These are phyloP conservation scores for Cyclophora punctaria DNA, from an alignment of 2,888 invertebrate genomes.

Conservation along the genomic window DNA sequence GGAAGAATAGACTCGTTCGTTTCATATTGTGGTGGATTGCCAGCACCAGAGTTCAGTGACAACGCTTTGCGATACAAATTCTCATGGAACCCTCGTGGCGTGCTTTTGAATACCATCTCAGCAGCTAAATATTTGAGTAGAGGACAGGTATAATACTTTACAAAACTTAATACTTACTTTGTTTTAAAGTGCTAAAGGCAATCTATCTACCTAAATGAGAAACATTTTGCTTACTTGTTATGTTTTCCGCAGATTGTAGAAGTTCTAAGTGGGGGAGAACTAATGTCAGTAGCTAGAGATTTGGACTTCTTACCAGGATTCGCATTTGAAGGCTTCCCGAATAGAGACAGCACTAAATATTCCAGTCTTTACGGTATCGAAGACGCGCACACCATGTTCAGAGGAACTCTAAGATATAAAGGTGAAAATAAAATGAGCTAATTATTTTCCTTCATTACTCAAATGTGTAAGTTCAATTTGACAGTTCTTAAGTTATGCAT, in stretches of 20 bases:
- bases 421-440: conserved; percentile 41
- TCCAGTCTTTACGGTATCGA: conserved; percentile 89
- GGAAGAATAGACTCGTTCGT: conserved; percentile 96
- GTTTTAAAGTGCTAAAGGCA: no score
- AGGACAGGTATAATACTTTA: conserved; percentile 77
- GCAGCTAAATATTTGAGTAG: conserved; percentile 90
- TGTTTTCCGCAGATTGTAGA: conserved; percentile 80
- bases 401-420: conserved; percentile 95
- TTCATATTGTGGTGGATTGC: conserved; percentile 97
- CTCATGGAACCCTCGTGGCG: conserved; percentile 98
- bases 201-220: not conserved
- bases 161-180: not conserved
- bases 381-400: conserved; percentile 89
- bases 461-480: no score
- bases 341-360: conserved; percentile 95
- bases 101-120: conserved; percentile 90
- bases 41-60: conserved; percentile 96
- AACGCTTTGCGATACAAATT: conserved; percentile 94
- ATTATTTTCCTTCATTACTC: not conserved
- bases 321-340: conserved; percentile 96
- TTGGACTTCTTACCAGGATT: conserved; percentile 97
- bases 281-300: conserved; percentile 87
- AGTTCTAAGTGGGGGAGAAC: conserved; percentile 89
- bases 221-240: not conserved
- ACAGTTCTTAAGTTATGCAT: no score